Evolutionary conservation across 64 coral and sea anemone genomes (phyloP), one percentile per base, ranked within the genome.

Genomic region (Actinia tenebrosa): DNA sequence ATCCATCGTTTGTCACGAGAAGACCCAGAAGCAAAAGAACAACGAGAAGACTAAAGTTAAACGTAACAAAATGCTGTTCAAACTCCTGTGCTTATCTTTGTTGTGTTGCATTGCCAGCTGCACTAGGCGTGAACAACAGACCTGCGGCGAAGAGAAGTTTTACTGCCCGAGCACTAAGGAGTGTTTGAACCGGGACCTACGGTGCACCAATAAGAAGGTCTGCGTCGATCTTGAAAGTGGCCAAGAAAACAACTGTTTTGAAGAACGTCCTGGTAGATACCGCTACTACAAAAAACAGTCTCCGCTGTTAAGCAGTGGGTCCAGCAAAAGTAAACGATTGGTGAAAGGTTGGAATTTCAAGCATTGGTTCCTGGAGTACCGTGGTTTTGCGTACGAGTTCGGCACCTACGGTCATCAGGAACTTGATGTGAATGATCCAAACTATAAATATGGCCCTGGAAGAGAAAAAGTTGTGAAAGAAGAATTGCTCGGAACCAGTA

Each of bases 301-400:
- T 15, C 15, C 20, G 4, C 7, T 85, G 23, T 7, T 2, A 3
- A 85, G 83, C 83, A 23, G 2, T 62, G 10, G 83, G 14, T 63
- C 60, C 60, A 85, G 53, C 19, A 85, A 7, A 7, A 85, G 83
- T 16, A 63, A 85, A 16, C 83, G 83, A 7, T 60, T 17, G n/a
- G 7, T 60, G 19, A 8, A 17, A 53, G 53, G 25, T 63, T 16
- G 53, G 9, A 56, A 59, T 19, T n/a, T n/a, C n/a, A n/a, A n/a
- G n/a, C 83, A 85, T 30, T 85, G 83, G 83, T 85, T 42, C 18
- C 16, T 85, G 62, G 54, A 85, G 44, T 85, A 85, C 55, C 83
- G 83, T 55, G 83, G 83, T 60, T 85, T 85, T 85, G 83, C 25
- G 11, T 85, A 85, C 83, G 83, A 85, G n/a, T 85, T 85, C 56